Conservation (phyloP, 2,888 invertebrate species). For the Morpho helenor region DNA sequence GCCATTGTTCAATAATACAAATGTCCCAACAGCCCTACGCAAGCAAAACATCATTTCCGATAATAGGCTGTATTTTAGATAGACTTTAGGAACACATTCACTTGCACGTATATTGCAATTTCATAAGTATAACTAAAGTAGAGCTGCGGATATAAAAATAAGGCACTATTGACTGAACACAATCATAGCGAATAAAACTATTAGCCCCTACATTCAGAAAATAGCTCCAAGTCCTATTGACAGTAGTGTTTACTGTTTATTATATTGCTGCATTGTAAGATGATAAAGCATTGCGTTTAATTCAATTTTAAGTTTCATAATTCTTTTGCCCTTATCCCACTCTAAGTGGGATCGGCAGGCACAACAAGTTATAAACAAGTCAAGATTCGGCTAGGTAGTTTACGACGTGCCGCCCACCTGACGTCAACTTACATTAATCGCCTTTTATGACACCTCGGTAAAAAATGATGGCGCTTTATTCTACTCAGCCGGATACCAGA, state of each 20-base stretch:
- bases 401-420: no score
- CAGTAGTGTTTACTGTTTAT: not conserved
- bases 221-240: conserved; percentile 36
- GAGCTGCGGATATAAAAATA: conserved; percentile 40
- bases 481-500: no score
- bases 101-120: not conserved
- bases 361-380: no score
- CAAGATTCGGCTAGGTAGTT: no score
- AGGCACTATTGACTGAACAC: conserved; percentile 59
- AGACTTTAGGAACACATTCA: not conserved
- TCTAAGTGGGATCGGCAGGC: no score
- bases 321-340: no score
- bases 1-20: conserved; percentile 33
- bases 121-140: conserved; percentile 1
- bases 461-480: no score
- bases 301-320: no score
- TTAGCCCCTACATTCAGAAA: conserved; percentile 46
- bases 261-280: not conserved
- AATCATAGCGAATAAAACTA: conserved; percentile 61
- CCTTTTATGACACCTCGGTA: no score
- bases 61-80: not conserved
- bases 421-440: no score
- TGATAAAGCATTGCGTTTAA: not conserved
- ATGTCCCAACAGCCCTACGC: conserved; percentile 1
- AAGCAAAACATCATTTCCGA: not conserved